phyloP scores from a whole-genome alignment of 2,113 vertebrate genomes.

The Nannobrachium achirus region DNA sequence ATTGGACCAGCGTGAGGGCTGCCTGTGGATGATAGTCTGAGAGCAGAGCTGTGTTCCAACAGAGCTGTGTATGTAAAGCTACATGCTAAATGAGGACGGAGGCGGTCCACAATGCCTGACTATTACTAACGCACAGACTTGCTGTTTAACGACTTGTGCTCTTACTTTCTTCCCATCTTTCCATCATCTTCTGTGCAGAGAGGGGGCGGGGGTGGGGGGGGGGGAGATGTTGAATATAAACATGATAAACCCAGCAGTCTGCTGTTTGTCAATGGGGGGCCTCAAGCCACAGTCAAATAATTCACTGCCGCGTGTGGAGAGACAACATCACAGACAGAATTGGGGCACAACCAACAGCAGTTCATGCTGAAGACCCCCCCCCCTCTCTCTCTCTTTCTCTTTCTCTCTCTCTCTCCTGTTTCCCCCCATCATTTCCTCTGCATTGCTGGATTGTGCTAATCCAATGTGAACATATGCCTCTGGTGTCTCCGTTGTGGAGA shows the following conservation, averaged over 20 bases:
- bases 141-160: neutral
- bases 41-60: conserved; percentile 3
- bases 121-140: neutral
- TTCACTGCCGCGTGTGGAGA: conserved; percentile 35
- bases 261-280: conserved; percentile 22
- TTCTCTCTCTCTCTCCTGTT: neutral
- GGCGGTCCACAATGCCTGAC: too few species aligned
- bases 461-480: conserved; percentile 39
- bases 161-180: neutral
- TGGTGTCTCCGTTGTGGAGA: conserved; percentile 41
- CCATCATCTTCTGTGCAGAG: neutral
- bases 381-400: neutral
- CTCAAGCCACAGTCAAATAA: conserved; percentile 41
- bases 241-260: neutral
- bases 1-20: too few species aligned
- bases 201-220: too few species aligned
- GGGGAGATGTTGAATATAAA: conserved; percentile 6
- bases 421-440: conserved; percentile 1
- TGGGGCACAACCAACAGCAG: conserved; percentile 43
- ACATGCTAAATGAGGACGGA: neutral
- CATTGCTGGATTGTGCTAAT: conserved; percentile 27
- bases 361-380: conserved; percentile 18
- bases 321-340: conserved; percentile 54
- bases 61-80: neutral
- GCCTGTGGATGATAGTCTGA: neutral